Conservation (phyloP, 35 echinoderm and acorn worm species). For the Ptychodera flava region DNA sequence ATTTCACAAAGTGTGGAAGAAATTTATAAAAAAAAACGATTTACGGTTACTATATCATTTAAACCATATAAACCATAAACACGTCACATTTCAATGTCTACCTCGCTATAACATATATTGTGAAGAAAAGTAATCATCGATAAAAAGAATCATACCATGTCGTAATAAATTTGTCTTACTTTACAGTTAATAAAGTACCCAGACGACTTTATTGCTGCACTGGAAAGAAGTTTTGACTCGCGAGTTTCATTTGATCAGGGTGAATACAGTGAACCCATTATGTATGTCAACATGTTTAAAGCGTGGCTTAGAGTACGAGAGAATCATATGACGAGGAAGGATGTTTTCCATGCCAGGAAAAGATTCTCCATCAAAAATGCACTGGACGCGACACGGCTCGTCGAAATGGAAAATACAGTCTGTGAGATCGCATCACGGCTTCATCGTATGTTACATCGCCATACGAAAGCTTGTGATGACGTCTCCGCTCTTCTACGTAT, state of each 20-base stretch:
- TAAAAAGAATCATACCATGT: no score
- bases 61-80: no score
- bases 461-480: neutral
- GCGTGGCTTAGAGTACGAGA: neutral
- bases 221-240: neutral
- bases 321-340: neutral
- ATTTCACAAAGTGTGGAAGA: no score
- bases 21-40: no score
- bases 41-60: no score
- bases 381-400: neutral
- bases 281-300: neutral
- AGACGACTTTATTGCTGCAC: neutral
- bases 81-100: no score
- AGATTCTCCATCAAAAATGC: neutral
- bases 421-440: neutral
- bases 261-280: neutral
- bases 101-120: no score
- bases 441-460: neutral
- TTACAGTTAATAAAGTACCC: neutral
- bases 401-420: neutral
- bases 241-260: neutral
- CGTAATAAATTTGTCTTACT: no score
- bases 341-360: neutral
- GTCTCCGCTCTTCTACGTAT: neutral
- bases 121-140: no score